These are phyloP conservation scores for Caenorhabditis imperialis DNA, from an alignment of 2,888 invertebrate genomes.

Conservation along the genomic window DNA sequence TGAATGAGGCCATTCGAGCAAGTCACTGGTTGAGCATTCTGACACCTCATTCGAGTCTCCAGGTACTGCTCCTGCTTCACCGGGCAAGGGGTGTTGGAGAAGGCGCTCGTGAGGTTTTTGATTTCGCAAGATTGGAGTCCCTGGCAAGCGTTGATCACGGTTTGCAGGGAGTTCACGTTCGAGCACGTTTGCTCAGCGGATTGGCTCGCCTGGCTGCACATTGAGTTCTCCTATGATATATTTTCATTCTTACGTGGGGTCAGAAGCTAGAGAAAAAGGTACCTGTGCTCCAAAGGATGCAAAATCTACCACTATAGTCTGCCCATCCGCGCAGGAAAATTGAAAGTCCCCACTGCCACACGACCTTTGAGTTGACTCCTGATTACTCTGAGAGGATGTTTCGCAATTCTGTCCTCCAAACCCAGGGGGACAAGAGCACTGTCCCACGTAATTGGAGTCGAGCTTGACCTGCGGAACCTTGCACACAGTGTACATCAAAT, in stretches of 20 bases:
- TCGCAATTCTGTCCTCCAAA: slow-evolving; percentile 64
- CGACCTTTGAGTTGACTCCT: slow-evolving; percentile 17
- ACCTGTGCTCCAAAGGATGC: slow-evolving; percentile 66
- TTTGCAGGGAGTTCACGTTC: slow-evolving; percentile 58
- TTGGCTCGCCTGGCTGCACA: slow-evolving; percentile 29
- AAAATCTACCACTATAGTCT: slow-evolving; percentile 66
- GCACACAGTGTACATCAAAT: slow-evolving; percentile 58
- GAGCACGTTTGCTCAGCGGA: slow-evolving; percentile 52
- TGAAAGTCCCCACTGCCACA: slow-evolving; percentile 53
- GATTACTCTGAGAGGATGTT: background rate
- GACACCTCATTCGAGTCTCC: slow-evolving; percentile 61
- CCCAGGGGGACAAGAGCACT: slow-evolving; percentile 62
- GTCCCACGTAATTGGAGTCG: slow-evolving; percentile 47
- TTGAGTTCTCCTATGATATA: slow-evolving; percentile 51
- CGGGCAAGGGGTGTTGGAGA: slow-evolving; percentile 58
- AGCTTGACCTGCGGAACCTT: slow-evolving; percentile 28
- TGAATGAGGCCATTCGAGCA: slow-evolving; percentile 42
- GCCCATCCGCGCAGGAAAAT: slow-evolving; percentile 58
- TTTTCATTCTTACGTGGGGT: background rate
- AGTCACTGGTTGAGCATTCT: slow-evolving; percentile 11
- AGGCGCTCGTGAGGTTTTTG: slow-evolving; percentile 39
- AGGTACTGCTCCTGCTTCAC: slow-evolving; percentile 52
- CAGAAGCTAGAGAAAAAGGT: background rate
- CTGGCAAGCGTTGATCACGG: slow-evolving; percentile 59
- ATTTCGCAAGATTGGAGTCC: slow-evolving; percentile 59